These are phyloP conservation scores for Sternarchorhynchus goeldii DNA, from an alignment of 2,797 vertebrate genomes.

Conservation along the genomic window DNA sequence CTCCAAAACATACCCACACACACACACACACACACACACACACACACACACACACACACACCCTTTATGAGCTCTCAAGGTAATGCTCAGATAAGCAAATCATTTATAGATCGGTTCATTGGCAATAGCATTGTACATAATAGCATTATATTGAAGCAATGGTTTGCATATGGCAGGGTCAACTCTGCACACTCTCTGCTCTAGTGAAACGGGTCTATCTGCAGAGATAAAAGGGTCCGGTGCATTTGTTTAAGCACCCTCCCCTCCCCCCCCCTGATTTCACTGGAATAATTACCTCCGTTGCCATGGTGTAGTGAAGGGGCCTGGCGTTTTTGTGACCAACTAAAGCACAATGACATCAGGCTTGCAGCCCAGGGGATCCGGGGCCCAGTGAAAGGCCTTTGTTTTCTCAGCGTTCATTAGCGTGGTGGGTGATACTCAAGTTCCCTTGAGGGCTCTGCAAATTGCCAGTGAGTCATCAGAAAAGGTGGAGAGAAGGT, in stretches of 20 bases:
- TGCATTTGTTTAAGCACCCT: conserved; percentile 49
- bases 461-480: conserved; percentile 53
- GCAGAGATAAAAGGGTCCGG: conserved; percentile 25
- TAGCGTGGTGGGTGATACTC: conserved; percentile 59
- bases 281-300: conserved; percentile 56
- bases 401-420: conserved; percentile 65
- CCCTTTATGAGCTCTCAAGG: conserved; percentile 16
- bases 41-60: no score
- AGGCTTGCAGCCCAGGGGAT: conserved; percentile 58
- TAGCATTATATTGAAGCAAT: conserved; percentile 41
- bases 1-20: not conserved
- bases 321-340: conserved; percentile 51
- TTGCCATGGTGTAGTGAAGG: conserved; percentile 53
- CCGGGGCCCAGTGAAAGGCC: conserved; percentile 57
- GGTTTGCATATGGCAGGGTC: conserved; percentile 23
- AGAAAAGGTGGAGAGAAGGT: conserved; percentile 42
- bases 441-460: conserved; percentile 53
- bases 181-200: conserved; percentile 1
- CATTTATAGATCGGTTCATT: conserved; percentile 40
- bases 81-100: conserved; percentile 39
- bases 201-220: conserved; percentile 18
- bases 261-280: conserved; percentile 45
- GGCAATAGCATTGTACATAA: conserved; percentile 24
- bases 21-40: no score
- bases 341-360: conserved; percentile 60